Evolutionary conservation across 2,797 vertebrate species (phyloP).

Genomic region (Coregonus ussuriensis): DNA sequence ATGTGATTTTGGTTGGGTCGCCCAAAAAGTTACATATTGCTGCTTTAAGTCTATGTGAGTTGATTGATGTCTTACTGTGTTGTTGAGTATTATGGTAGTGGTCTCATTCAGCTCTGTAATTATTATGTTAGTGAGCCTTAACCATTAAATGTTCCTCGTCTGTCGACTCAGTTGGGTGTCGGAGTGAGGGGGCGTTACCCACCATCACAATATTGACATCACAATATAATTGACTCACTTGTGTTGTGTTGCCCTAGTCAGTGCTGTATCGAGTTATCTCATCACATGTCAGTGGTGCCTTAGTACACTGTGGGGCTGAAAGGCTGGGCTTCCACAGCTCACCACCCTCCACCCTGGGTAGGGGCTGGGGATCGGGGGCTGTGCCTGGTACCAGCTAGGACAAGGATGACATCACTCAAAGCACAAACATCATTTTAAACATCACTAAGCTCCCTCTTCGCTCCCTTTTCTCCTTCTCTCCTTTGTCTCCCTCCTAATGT

Average conservation of each 20-base stretch:
- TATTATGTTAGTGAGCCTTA: neutral
- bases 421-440: constrained; percentile 33
- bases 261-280: too few relatives aligned
- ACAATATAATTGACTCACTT: neutral
- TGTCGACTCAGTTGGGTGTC: neutral
- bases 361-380: neutral
- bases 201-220: neutral
- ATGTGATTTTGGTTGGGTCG: too few relatives aligned
- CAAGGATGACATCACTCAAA: constrained; percentile 6
- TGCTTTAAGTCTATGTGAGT: neutral
- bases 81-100: neutral
- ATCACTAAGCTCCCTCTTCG: constrained; percentile 16
- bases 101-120: neutral
- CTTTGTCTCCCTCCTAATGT: too few relatives aligned
- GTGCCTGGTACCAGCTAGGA: constrained; percentile 10
- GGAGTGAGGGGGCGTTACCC: too few relatives aligned
- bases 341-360: neutral
- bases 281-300: too few relatives aligned
- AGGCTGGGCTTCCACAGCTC: neutral
- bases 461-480: too few relatives aligned
- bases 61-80: neutral
- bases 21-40: too few relatives aligned
- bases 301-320: too few relatives aligned
- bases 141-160: neutral
- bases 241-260: neutral